phyloP scores from a whole-genome alignment of 2,888 invertebrate species.

The Synergus umbraculus region DNA sequence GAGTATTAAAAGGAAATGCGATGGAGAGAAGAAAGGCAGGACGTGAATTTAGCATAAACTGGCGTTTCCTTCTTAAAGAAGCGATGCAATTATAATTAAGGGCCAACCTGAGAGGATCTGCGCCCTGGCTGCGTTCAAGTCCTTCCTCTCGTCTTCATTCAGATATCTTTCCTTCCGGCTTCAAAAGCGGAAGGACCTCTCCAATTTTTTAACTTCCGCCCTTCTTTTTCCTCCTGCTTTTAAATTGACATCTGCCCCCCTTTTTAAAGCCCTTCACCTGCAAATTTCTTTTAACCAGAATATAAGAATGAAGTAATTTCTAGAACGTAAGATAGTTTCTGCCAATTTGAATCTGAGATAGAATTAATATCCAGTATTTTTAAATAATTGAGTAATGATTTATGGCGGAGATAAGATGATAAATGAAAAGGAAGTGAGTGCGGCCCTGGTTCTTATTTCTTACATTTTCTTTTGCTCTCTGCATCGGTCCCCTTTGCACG shows the following conservation, averaged over 20 bases:
- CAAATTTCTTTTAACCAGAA: too few species aligned
- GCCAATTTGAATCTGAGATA: not conserved
- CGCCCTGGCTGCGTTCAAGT: slow-evolving; percentile 59
- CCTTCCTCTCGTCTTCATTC: slow-evolving; percentile 48
- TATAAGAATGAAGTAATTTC: not conserved
- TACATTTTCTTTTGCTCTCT: slow-evolving; percentile 38
- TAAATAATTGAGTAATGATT: not conserved
- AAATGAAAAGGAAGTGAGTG: slow-evolving; percentile 26
- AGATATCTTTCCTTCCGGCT: slow-evolving; percentile 60
- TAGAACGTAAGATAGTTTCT: not conserved
- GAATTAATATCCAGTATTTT: not conserved
- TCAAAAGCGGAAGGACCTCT: slow-evolving; percentile 62
- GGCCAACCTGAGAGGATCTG: slow-evolving; percentile 64
- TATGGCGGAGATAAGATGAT: not conserved
- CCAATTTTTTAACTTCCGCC: slow-evolving; percentile 31
- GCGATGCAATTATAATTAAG: slow-evolving; percentile 63
- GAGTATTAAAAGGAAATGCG: slow-evolving; percentile 16
- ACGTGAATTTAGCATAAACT: slow-evolving; percentile 62
- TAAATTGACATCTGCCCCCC: not conserved
- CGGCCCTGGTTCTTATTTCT: slow-evolving; percentile 40
- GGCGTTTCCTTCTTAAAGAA: slow-evolving; percentile 67
- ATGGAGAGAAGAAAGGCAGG: slow-evolving; percentile 44
- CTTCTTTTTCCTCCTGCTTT: not conserved
- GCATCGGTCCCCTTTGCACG: slow-evolving; percentile 41
- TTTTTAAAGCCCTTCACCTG: not conserved